Evolutionary conservation across 2,888 invertebrate genomes (phyloP).

Genomic region (Nymphalis c-album): DNA sequence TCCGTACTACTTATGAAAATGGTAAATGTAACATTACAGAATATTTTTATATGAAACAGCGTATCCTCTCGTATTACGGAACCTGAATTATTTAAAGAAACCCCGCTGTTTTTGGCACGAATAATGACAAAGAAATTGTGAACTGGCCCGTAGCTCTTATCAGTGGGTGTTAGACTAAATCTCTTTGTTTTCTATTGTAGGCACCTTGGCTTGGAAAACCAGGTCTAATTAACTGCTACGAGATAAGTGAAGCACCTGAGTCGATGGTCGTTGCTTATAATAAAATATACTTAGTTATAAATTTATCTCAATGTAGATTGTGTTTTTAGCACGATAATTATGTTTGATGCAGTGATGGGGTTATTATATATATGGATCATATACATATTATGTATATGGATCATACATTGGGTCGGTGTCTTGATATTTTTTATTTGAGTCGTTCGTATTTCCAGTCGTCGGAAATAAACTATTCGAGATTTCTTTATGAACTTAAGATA

Average conservation of each 20-base stretch:
- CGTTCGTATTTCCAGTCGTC: too few relatives aligned
- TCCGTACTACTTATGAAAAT: slow-evolving; percentile 6
- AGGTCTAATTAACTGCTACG: slow-evolving; percentile 19
- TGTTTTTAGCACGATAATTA: too few relatives aligned
- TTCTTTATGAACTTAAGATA: too few relatives aligned
- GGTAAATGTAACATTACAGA: slow-evolving; percentile 6
- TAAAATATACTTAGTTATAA: background rate
- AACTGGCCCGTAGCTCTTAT: slow-evolving; percentile 6
- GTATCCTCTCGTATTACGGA: background rate
- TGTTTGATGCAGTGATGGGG: too few relatives aligned
- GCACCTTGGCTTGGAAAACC: slow-evolving; percentile 21
- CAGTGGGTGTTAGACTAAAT: slow-evolving; percentile 5
- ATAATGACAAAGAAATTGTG: slow-evolving; percentile 10
- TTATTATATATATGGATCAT: too few relatives aligned
- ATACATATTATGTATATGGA: too few relatives aligned
- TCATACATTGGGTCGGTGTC: too few relatives aligned
- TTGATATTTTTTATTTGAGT: too few relatives aligned
- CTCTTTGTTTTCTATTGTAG: slow-evolving; percentile 19
- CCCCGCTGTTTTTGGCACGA: slow-evolving; percentile 1
- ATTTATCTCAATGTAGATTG: too few relatives aligned
- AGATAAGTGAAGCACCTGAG: background rate
- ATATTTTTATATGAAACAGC: slow-evolving; percentile 5
- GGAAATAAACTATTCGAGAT: too few relatives aligned
- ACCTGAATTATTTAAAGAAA: slow-evolving; percentile 5
- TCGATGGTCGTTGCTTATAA: background rate